Conservation (phyloP, 2,113 vertebrate species). For the Sapayoa aenigma region DNA sequence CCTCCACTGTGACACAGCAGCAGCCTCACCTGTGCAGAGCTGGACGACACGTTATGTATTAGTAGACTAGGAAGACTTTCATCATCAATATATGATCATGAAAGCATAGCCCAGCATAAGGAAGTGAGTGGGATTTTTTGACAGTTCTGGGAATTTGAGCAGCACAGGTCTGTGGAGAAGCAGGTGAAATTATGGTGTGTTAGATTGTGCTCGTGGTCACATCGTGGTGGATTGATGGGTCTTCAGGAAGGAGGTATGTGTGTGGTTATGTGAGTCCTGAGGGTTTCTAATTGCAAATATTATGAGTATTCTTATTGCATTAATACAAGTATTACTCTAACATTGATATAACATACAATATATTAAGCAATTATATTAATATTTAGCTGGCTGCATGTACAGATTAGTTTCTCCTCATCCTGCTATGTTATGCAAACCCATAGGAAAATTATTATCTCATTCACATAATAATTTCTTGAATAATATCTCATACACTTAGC, state of each 20-base stretch:
- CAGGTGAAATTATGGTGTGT: background rate
- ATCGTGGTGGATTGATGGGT: background rate
- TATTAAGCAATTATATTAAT: background rate
- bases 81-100: rapidly evolving
- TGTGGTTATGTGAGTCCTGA: background rate
- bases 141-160: background rate
- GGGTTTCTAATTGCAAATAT: background rate
- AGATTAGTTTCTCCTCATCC: background rate
- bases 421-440: background rate
- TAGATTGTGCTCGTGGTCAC: background rate
- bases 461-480: conserved; percentile 17
- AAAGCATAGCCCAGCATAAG: background rate
- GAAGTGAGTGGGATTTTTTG: background rate
- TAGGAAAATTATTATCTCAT: background rate
- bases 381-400: background rate
- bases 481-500: background rate
- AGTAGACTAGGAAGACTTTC: background rate
- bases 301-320: background rate
- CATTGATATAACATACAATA: background rate
- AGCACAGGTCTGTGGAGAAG: background rate
- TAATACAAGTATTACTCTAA: background rate
- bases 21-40: rapidly evolving
- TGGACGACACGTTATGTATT: rapidly evolving
- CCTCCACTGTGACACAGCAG: background rate
- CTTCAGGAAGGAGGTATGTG: background rate